Conservation (phyloP, 2,888 invertebrate species). For the Hesperia comma region DNA sequence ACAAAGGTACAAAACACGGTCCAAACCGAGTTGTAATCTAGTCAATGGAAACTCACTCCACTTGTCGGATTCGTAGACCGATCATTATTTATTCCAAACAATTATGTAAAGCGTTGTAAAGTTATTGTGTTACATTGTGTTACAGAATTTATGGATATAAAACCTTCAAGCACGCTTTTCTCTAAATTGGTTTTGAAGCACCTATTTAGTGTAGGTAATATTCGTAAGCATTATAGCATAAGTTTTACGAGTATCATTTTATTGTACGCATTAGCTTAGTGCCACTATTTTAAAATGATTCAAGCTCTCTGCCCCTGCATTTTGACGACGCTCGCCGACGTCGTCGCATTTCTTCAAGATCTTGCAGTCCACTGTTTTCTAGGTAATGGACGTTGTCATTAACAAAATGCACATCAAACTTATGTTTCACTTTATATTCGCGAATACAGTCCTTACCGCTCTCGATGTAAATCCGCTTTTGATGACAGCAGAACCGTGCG, state of each 20-base stretch:
- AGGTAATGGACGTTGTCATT: slow-evolving; percentile 31
- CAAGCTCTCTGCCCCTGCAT: slow-evolving; percentile 29
- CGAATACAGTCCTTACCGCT: slow-evolving; percentile 50
- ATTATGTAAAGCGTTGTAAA: too few species aligned
- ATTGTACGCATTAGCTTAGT: slow-evolving; percentile 20
- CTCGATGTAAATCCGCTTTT: slow-evolving; percentile 64
- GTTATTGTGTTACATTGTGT: too few species aligned
- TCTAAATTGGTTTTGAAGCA: neutral
- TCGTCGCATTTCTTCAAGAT: slow-evolving; percentile 33
- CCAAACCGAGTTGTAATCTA: too few species aligned
- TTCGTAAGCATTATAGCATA: neutral
- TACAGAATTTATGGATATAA: neutral
- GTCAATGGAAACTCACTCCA: too few species aligned
- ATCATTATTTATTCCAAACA: too few species aligned
- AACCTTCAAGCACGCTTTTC: neutral
- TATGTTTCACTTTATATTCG: slow-evolving; percentile 22
- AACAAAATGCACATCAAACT: slow-evolving; percentile 37
- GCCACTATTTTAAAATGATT: slow-evolving; percentile 24
- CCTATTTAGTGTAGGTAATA: neutral
- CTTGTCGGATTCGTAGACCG: too few species aligned
- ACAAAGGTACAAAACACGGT: too few species aligned
- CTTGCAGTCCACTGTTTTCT: slow-evolving; percentile 29
- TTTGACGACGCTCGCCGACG: slow-evolving; percentile 31
- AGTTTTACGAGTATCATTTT: slow-evolving; percentile 11
- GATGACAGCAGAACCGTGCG: slow-evolving; percentile 66